Base-by-base conservation (phyloP, 1,140 invertebrate genomes). In the Octopus sinensis region DNA sequence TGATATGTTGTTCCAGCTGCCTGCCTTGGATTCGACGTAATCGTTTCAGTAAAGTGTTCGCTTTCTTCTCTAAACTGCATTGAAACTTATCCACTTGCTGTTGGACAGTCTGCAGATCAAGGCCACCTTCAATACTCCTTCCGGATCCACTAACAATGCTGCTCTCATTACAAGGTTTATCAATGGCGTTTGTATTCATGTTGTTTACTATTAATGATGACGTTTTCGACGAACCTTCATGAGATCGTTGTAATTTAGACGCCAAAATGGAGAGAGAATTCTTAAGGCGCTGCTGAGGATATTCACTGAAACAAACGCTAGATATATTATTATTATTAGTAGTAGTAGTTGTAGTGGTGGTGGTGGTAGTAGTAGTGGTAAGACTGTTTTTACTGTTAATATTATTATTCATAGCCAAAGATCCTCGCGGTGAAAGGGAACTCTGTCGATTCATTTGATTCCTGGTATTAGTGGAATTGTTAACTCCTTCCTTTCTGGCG, bases 1-100 rank as follows among this genome's bases (percentile, higher is more conserved):
- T 93, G 52, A 94, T 92, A 88, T 96, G 95, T 78, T 93, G 93
- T 13, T 95, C 94, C 83, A 96, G 91, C 23, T 93, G 91, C 78
- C 93, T 91, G 0, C 93, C 92, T 89, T 96, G 95, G 7, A 96
- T 89, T 86, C 96, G 95, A 1, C 94, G 91, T 62, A 96, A 89
- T 76, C 96, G 91, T 80, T 95, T 92, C 84, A 94, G 85, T 78
- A 97, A 89, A 87, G 94, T 94, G 5, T 95, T 93, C 80, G 93
- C 92, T 84, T 93, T 92, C 43, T 94, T 91, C 84, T 95, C 93
- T 53, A 94, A 90, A 73, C 93, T 91, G 81, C 92, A 91, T 85
- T 96, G 94, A 79, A 77, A 52, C 52, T 23, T 17, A 13, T 43
- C 17, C 17, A 77, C 76, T 73, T 73, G 51, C 81, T 79, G 53